These are phyloP conservation scores for Lepidurus arcticus DNA, from an alignment of 1,140 invertebrate species.

Conservation along the genomic window DNA sequence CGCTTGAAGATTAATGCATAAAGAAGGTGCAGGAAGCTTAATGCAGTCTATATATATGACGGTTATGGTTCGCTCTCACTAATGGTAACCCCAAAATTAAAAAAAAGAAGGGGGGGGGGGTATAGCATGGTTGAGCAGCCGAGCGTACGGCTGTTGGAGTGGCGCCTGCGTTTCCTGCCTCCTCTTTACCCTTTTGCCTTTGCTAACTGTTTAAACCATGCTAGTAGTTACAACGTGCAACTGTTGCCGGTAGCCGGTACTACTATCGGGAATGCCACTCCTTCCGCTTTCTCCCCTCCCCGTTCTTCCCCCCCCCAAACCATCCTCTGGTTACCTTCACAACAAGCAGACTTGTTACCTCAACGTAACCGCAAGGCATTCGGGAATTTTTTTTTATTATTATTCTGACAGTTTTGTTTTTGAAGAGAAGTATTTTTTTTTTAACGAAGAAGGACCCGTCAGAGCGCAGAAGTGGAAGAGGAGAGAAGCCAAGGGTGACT, in stretches of 20 bases:
- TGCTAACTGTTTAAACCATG: background rate
- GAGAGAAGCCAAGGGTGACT: constrained; percentile 17
- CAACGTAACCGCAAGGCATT: too few relatives aligned
- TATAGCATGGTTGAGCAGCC: background rate
- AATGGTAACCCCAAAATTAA: constrained; percentile 13
- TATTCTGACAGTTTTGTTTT: too few relatives aligned
- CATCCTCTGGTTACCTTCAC: background rate
- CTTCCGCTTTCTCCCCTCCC: background rate
- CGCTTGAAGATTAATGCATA: too few relatives aligned
- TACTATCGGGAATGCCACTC: background rate
- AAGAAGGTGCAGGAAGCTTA: too few relatives aligned
- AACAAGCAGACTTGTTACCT: too few relatives aligned
- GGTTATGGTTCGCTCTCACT: background rate
- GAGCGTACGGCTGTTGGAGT: background rate
- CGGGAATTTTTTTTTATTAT: too few relatives aligned
- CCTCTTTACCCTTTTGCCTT: background rate
- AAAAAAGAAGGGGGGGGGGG: background rate
- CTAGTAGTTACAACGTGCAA: background rate
- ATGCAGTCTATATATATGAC: background rate
- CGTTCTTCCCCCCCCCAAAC: background rate
- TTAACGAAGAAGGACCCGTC: too few relatives aligned
- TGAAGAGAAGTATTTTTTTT: too few relatives aligned
- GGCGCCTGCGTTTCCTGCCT: constrained; percentile 7
- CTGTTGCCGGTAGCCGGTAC: background rate
- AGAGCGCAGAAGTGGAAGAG: background rate